phyloP scores from a whole-genome alignment of 1,140 invertebrate genomes.

The Drosophila jambulina region DNA sequence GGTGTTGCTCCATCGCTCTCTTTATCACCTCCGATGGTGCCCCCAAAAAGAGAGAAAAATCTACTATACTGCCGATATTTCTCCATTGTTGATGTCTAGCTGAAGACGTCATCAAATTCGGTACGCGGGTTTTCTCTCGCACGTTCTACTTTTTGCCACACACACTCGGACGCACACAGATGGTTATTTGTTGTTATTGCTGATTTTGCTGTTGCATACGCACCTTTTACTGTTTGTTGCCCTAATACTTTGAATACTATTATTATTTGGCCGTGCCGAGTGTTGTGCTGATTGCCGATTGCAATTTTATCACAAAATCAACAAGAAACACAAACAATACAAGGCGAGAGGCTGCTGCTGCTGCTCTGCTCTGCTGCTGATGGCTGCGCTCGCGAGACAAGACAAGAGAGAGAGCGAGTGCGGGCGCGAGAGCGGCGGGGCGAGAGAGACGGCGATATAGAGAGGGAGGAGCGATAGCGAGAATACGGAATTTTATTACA shows the following conservation, averaged over 20 bases:
- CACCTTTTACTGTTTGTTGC: slow-evolving; percentile 63
- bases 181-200: slow-evolving; percentile 51
- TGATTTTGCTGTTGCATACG: slow-evolving; percentile 59
- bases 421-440: slow-evolving; percentile 36
- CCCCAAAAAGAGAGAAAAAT: slow-evolving; percentile 22
- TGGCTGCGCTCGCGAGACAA: slow-evolving; percentile 34
- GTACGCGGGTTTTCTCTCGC: slow-evolving; percentile 73
- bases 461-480: slow-evolving; percentile 53
- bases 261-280: slow-evolving; percentile 58
- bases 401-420: slow-evolving; percentile 42
- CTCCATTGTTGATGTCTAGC: slow-evolving; percentile 57
- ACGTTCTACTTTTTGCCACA: slow-evolving; percentile 63
- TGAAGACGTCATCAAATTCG: slow-evolving; percentile 77
- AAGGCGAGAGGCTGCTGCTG: slow-evolving; percentile 49
- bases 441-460: slow-evolving; percentile 43
- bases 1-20: slow-evolving; percentile 39
- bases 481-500: slow-evolving; percentile 81
- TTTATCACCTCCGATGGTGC: slow-evolving; percentile 24
- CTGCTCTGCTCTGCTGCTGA: slow-evolving; percentile 28
- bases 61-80: slow-evolving; percentile 48
- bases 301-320: slow-evolving; percentile 83
- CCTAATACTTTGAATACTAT: slow-evolving; percentile 58
- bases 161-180: slow-evolving; percentile 32
- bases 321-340: slow-evolving; percentile 68
- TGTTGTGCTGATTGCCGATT: slow-evolving; percentile 75